Evolutionary conservation across 2,797 vertebrate genomes (phyloP), one percentile per base, ranked within the genome.

Genomic region (Gallinago stenura): DNA sequence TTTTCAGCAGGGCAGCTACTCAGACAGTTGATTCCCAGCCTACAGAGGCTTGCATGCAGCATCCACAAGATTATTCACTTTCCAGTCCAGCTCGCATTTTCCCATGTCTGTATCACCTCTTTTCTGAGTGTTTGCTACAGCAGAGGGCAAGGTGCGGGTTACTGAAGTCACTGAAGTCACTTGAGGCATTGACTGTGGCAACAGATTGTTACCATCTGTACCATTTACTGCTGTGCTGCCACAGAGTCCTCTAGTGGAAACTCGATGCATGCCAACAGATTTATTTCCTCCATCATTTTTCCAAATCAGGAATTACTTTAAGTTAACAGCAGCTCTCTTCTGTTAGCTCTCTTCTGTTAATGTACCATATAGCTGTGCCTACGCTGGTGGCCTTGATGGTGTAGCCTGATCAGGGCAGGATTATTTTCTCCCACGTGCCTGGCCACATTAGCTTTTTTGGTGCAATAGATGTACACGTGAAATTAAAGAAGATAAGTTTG

Each of bases 211-310:
- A 14, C 3, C 4, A 1, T 72, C 46, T 30, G 75, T 43, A 25
- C 28, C 22, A 2, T 14, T 21, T 33, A 24, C 10, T 58, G 54
- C 69, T 58, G 5, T 62, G 79, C 72, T 90, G 69, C 70, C 57
- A 8, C 37, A 45, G 71, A 88, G 81, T 90, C 62, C 43, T 48
- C 58, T 93, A 35, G 66, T 79, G 81, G 87, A 41, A 79, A 30
- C 31, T 65, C 0, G 0, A 43, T 6, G 6, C 30, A 6, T 16
- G 9, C 58, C 58, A 37, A 0, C 25, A 57, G 54, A 35, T 22
- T 87, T 87, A 17, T 30, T 31, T 54, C 33, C 3, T 50, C 8
- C 31, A 70, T 69, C 6, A 4, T 84, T 90, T 89, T 85, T 24
- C 70, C 62, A 62, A 72, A 91, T 35, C 39, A 62, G 54, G 81